Evolutionary conservation across 2,797 vertebrate genomes (phyloP), one percentile per base, ranked within the genome.

Genomic region (Gambelia wislizenii): DNA sequence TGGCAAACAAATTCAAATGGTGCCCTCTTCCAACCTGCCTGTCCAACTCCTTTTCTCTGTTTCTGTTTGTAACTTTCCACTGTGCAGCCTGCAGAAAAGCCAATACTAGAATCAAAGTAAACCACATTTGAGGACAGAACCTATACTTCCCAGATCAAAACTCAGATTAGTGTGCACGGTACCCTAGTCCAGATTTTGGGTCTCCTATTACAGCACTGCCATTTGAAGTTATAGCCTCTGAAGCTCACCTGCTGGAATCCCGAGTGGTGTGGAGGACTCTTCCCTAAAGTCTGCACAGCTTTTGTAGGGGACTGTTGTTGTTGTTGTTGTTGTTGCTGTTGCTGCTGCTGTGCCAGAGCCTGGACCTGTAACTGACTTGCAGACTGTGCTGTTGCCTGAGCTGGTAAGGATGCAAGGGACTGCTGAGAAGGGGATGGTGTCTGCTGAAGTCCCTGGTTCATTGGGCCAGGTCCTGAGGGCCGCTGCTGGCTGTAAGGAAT

Each of bases 401-500:
- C 97, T 95, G 97, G 95, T 97, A 97, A 92, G 95, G 94, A 97
- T 96, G 98, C 77, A 92, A 96, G 98, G 92, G 97, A 92, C 93
- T 98, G 98, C 90, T 98, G 97, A 90, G 98, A 97, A 86, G 98
- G 96, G 93, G 98, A 97, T 82, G 97, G 96, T 59, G 97, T 96
- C 75, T 96, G 97, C 82, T 98, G 96, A 95, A 98, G 95, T 95
- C 97, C 97, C 96, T 97, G 98, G 96, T 94, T 97, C 96, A 97
- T 95, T 78, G 97, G 97, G 95, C 94, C 98, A 95, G 98, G 98
- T 94, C 98, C 98, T 0, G 99, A 99, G 93, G 99, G 98, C 96
- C 99, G 97, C 96, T 99, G 99, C 97, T 99, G 99, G 96, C 99
- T 99, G 95, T 99, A 99, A 95, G 99, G 99, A 98, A 99, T 99